Evolutionary conservation across 2,113 vertebrate species (phyloP).

Genomic region (Camelus bactrianus): DNA sequence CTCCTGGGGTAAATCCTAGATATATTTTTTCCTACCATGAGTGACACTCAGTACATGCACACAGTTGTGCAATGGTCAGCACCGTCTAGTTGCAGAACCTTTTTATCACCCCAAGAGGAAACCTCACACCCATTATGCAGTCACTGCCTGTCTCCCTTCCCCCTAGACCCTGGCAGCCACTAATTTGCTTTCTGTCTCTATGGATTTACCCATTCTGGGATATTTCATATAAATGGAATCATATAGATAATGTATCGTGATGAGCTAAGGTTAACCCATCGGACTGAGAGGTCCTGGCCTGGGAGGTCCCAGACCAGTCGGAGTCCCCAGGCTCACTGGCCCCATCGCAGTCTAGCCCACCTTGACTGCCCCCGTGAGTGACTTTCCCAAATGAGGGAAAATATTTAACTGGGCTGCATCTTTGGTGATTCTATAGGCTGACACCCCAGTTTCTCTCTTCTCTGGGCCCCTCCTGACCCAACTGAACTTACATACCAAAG

Average conservation of each 20-base stretch:
- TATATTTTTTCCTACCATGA: neutral
- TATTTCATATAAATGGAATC: neutral
- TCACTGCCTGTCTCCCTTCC: neutral
- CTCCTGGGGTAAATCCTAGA: neutral
- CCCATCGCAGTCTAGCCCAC: neutral
- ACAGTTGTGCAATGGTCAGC: neutral
- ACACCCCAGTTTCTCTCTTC: neutral
- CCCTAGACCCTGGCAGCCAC: neutral
- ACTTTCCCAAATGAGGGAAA: neutral
- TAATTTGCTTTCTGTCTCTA: neutral
- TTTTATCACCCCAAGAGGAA: neutral
- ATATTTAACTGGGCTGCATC: neutral
- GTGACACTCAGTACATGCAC: neutral
- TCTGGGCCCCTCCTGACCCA: neutral
- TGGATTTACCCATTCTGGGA: neutral
- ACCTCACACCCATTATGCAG: neutral
- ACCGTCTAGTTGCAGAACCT: neutral
- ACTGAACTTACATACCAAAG: neutral
- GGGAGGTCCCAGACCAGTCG: neutral
- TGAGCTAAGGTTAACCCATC: neutral
- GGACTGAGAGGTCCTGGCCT: neutral
- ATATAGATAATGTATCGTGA: neutral
- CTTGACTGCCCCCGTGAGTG: neutral
- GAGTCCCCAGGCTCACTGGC: neutral
- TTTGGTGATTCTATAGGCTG: neutral